Evolutionary conservation across 2,888 invertebrate genomes (phyloP).

Genomic region (Phortica okadai): DNA sequence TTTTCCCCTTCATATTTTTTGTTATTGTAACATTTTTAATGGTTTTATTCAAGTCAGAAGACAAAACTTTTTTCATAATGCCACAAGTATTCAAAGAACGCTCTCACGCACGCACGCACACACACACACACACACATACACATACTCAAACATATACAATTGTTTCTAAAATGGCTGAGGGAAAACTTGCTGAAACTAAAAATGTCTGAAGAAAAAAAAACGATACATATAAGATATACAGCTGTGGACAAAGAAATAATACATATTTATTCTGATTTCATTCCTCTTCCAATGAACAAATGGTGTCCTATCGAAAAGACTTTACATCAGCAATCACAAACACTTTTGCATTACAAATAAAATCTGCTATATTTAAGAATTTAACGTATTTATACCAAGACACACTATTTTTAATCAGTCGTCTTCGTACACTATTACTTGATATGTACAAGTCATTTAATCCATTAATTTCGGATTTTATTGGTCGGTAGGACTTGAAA

Average conservation of each 20-base stretch:
- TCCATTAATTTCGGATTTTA: background rate
- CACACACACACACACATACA: constrained; percentile 38
- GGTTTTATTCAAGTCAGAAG: constrained; percentile 53
- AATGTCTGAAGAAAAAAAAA: constrained; percentile 1
- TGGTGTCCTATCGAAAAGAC: background rate
- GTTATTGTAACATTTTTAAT: constrained; percentile 59
- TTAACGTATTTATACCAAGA: constrained; percentile 46
- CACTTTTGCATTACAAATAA: constrained; percentile 43
- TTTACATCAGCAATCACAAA: background rate
- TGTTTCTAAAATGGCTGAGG: constrained; percentile 44
- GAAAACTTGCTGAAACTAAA: constrained; percentile 37
- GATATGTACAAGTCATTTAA: background rate
- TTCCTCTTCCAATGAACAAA: no score
- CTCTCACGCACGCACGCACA: constrained; percentile 28
- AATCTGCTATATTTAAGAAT: no score
- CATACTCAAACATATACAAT: constrained; percentile 57
- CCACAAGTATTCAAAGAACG: constrained; percentile 51
- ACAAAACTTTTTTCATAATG: constrained; percentile 33
- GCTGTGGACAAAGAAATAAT: no score
- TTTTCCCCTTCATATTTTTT: constrained; percentile 42
- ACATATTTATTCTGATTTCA: no score
- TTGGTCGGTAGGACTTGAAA: background rate
- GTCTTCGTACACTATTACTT: background rate
- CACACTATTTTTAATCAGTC: constrained; percentile 14
- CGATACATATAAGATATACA: no score